Percentiles rank a stretch among this genome's conserved stretches.
phyloP scores from a whole-genome alignment of 2,888 invertebrate species.

The Steinernema hermaphroditum region DNA sequence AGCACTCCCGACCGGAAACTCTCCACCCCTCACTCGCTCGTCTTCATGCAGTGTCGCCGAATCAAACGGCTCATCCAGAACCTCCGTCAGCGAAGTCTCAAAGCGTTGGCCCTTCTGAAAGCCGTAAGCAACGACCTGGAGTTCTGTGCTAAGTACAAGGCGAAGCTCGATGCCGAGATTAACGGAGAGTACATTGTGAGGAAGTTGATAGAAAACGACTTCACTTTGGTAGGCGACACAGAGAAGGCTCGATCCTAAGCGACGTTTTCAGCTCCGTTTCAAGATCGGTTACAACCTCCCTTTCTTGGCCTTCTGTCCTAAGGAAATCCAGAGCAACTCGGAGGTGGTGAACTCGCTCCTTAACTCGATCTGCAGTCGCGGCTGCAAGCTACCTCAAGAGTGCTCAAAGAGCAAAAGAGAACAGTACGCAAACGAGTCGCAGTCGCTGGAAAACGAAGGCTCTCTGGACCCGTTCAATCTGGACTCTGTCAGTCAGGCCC shows the following conservation, averaged over 20 bases:
- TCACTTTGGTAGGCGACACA: slow-evolving; percentile 2
- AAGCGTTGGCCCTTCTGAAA: slow-evolving; percentile 42
- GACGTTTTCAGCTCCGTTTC: slow-evolving; percentile 33
- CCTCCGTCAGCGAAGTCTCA: slow-evolving; percentile 39
- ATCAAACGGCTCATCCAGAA: slow-evolving; percentile 42
- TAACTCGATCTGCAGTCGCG: slow-evolving; percentile 35
- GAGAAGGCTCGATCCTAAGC: background rate
- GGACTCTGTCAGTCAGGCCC: background rate
- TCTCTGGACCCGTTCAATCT: slow-evolving; percentile 1
- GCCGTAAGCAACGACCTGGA: slow-evolving; percentile 41
- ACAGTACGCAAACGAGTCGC: background rate
- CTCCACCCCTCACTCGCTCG: slow-evolving; percentile 1
- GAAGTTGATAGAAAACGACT: slow-evolving; percentile 21
- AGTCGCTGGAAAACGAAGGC: slow-evolving; percentile 1
- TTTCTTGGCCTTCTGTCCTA: slow-evolving; percentile 37
- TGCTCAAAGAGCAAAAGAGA: background rate
- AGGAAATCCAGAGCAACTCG: slow-evolving; percentile 37
- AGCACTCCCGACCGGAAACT: slow-evolving; percentile 1
- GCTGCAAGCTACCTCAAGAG: background rate
- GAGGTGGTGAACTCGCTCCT: slow-evolving; percentile 36
- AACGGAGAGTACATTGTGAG: slow-evolving; percentile 26
- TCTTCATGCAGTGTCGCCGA: slow-evolving; percentile 41
- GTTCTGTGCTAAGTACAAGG: slow-evolving; percentile 40
- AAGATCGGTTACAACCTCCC: slow-evolving; percentile 33
- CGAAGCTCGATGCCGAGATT: slow-evolving; percentile 21